phyloP scores from a whole-genome alignment of 2,888 invertebrate species.

The Magallana nippona region DNA sequence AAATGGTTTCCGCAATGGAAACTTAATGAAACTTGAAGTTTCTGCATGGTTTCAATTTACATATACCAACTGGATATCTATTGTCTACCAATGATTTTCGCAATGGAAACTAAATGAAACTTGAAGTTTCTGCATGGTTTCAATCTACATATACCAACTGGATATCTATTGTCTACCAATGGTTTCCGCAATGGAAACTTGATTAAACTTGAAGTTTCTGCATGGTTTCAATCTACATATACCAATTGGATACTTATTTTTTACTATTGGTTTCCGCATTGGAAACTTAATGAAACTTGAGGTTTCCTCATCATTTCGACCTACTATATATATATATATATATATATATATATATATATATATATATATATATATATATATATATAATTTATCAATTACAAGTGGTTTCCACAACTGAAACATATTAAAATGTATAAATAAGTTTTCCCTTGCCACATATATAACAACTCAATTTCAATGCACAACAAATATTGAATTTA shows the following conservation, averaged over 20 bases:
- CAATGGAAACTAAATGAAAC: not conserved
- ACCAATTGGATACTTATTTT: not conserved
- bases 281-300: not conserved
- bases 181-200: slow-evolving; percentile 9
- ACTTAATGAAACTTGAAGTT: not conserved
- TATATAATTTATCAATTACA: not conserved
- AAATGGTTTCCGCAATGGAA: no score
- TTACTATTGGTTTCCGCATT: not conserved
- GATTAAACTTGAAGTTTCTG: not conserved
- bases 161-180: not conserved
- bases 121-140: not conserved
- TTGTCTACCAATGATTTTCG: not conserved
- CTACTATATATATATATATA: no score
- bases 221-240: not conserved
- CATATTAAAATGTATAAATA: no score
- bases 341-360: not conserved
- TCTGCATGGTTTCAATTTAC: no score
- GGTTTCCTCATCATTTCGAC: not conserved
- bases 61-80: no score
- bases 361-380: not conserved
- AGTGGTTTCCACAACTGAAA: no score
- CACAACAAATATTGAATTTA: no score
- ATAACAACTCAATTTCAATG: no score
- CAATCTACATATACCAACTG: no score
- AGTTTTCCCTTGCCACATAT: no score